Conservation (phyloP, 1,140 invertebrate genomes). For the Eufriesea mexicana region DNA sequence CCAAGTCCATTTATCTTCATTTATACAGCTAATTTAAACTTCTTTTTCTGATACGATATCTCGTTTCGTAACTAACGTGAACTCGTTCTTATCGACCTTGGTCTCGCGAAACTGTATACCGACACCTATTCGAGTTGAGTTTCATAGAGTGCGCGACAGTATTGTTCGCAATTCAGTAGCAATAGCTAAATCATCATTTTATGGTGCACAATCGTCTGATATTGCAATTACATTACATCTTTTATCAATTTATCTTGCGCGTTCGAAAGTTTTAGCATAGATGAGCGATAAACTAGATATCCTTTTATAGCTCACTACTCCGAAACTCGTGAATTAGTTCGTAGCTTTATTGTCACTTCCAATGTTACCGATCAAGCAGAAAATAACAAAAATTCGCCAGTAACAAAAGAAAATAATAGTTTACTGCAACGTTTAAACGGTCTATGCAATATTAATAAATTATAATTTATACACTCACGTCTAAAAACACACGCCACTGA, state of each 20-base stretch:
- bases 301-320: no score
- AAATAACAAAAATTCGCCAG: no score
- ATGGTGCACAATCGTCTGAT: not conserved
- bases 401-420: no score
- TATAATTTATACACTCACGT: no score
- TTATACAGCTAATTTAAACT: not conserved
- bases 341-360: no score
- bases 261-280: no score
- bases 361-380: no score
- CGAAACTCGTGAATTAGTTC: no score
- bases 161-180: not conserved
- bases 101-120: not conserved
- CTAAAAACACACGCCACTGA: no score
- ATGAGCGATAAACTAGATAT: no score
- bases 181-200: not conserved
- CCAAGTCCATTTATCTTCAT: not conserved
- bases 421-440: no score
- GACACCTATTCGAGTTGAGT: not conserved
- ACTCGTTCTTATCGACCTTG: constrained; percentile 6
- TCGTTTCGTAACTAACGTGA: not conserved
- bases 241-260: not conserved
- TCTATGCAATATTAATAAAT: no score
- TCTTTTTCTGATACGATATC: not conserved
- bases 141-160: not conserved
- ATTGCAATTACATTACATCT: not conserved